Base-by-base conservation (phyloP, 2,888 invertebrate genomes). In the Metacarcinus magister region DNA sequence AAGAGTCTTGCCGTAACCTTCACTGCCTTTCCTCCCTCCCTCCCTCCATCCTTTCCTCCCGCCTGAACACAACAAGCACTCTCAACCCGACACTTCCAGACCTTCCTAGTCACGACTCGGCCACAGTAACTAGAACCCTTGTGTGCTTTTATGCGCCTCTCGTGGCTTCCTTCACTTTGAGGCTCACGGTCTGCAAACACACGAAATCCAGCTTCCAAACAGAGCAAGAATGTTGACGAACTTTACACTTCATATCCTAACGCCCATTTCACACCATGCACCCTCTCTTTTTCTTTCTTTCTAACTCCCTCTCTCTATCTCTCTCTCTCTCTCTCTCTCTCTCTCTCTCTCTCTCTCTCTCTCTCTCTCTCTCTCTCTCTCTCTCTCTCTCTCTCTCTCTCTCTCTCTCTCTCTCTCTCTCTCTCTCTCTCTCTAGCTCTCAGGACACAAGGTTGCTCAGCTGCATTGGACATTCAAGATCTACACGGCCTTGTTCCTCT, bases 121-220 rank as follows among this genome's bases (percentile, higher is more conserved):
- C 13, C 54, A 54, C 67, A 7, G 67, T 23, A 67, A 67, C 67
- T 67, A 67, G 67, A 67, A 23, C n/a, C 16, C 16, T 67, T n/a
- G n/a, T n/a, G 67, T 2, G n/a, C 67, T 67, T 67, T 67, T 67
- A 67, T 23, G 67, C 23, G 2, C 16, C 67, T 67, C 67, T 67
- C 67, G n/a, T n/a, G 23, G 13, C 67, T 0, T 67, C 67, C 67
- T 67, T 67, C 67, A 67, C 67, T 23, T n/a, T n/a, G 67, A 67
- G 67, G 67, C 67, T 67, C 67, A 67, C 67, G 67, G 67, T 67
- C 19, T 19, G 67, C 67, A 67, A 67, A 67, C 67, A 67, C 67
- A 67, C 67, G 16, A 5, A 67, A 23, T n/a, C n/a, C 13, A 16
- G 67, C n/a, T 16, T 7, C n/a, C 67, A 67, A 67, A 67, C 67